These are phyloP conservation scores for Alloscopus bannaensis DNA, from an alignment of 2,888 invertebrate species.

Conservation along the genomic window DNA sequence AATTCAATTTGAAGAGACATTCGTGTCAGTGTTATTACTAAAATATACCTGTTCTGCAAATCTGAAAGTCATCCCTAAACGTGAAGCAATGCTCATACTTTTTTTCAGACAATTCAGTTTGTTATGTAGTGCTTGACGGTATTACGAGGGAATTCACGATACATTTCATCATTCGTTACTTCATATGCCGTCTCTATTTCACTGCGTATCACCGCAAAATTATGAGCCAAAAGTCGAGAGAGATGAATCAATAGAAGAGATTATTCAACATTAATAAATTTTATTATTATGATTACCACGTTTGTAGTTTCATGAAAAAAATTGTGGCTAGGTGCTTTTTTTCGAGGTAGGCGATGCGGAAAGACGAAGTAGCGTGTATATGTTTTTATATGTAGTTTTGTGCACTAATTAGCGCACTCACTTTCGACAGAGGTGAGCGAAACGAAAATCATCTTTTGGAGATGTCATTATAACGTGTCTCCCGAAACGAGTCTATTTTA, in stretches of 20 bases:
- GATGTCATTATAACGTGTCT: background rate
- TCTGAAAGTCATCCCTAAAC: too few species aligned
- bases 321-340: background rate
- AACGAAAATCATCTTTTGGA: slow-evolving; percentile 24
- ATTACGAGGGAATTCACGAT: background rate
- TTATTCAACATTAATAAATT: slow-evolving; percentile 32
- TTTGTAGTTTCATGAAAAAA: slow-evolving; percentile 16
- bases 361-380: slow-evolving; percentile 31
- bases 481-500: background rate
- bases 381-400: too few species aligned
- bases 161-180: slow-evolving; percentile 23
- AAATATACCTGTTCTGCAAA: too few species aligned
- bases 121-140: slow-evolving; percentile 15
- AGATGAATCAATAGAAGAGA: slow-evolving; percentile 40
- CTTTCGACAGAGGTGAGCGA: slow-evolving; percentile 41
- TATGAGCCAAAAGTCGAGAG: slow-evolving; percentile 2
- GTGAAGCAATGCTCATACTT: too few species aligned
- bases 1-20: too few species aligned
- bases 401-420: slow-evolving; percentile 59
- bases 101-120: slow-evolving; percentile 13
- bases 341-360: slow-evolving; percentile 28
- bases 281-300: slow-evolving; percentile 7
- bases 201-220: background rate
- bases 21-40: too few species aligned
- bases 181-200: too few species aligned